Conservation (phyloP, 2,113 vertebrate genomes). For the Lota lota region DNA sequence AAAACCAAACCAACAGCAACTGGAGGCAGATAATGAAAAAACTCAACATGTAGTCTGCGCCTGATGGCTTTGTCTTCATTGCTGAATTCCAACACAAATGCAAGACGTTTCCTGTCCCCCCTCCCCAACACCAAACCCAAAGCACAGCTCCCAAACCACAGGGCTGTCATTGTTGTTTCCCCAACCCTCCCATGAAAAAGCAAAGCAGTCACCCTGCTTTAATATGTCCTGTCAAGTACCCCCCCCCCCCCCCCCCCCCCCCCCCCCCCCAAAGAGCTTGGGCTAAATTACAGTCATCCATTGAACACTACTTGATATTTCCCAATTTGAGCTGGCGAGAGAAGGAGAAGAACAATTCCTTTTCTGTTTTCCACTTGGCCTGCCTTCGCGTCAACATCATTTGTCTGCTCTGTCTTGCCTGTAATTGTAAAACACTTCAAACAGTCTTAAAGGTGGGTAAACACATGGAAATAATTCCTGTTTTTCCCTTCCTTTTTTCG, state of each 20-base stretch:
- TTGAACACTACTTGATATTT: constrained; percentile 58
- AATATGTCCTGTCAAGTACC: constrained; percentile 51
- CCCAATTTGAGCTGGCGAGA: constrained; percentile 34
- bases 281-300: constrained; percentile 59
- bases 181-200: constrained; percentile 10
- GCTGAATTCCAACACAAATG: background rate
- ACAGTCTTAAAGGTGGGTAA: constrained; percentile 46
- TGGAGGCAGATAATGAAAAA: too few species aligned
- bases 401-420: constrained; percentile 53
- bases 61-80: background rate
- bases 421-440: constrained; percentile 58
- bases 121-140: constrained; percentile 12
- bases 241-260: too few species aligned
- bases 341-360: constrained; percentile 39
- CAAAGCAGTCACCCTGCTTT: constrained; percentile 36
- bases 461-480: constrained; percentile 42
- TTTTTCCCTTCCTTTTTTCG: background rate
- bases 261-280: constrained; percentile 51
- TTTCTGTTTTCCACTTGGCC: constrained; percentile 52
- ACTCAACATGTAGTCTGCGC: too few species aligned
- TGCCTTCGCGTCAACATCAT: constrained; percentile 48
- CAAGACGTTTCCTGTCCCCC: too few species aligned
- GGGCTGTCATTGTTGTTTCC: constrained; percentile 28
- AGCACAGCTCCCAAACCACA: constrained; percentile 9
- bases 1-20: too few species aligned